phyloP scores from a whole-genome alignment of 2,797 vertebrate genomes.

The Phataginus tetradactyla region DNA sequence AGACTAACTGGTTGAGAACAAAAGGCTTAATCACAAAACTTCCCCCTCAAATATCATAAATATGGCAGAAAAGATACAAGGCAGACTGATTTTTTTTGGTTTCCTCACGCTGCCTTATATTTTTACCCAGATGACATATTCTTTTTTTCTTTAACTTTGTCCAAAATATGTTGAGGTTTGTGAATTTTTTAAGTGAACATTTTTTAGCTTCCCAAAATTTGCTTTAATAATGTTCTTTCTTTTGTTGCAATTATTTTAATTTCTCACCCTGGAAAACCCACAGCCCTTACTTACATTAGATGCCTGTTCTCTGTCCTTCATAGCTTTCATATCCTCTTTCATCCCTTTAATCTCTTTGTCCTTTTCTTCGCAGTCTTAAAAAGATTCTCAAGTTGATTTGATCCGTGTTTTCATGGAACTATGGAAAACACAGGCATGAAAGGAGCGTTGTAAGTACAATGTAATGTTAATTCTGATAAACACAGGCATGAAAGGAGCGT shows the following conservation, averaged over 20 bases:
- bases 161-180: conserved; percentile 38
- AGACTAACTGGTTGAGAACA: background rate
- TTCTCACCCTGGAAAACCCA: background rate
- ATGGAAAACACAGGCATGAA: background rate
- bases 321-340: background rate
- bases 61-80: conserved; percentile 20
- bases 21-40: background rate
- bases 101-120: conserved; percentile 25
- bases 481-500: background rate
- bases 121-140: conserved; percentile 49
- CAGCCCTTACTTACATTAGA: background rate
- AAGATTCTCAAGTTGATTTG: background rate
- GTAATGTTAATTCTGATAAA: background rate
- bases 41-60: background rate
- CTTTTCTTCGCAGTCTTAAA: background rate
- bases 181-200: conserved; percentile 51
- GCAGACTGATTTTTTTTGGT: background rate
- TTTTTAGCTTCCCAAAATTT: conserved; percentile 22
- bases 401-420: background rate
- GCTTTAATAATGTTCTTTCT: conserved; percentile 36
- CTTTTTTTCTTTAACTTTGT: conserved; percentile 50
- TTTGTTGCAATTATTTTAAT: conserved; percentile 44
- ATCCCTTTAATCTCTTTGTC: background rate
- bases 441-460: background rate
- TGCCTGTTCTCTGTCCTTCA: background rate